These are phyloP conservation scores for Montifringilla adamsi DNA, from an alignment of 2,113 vertebrate species.

Conservation along the genomic window DNA sequence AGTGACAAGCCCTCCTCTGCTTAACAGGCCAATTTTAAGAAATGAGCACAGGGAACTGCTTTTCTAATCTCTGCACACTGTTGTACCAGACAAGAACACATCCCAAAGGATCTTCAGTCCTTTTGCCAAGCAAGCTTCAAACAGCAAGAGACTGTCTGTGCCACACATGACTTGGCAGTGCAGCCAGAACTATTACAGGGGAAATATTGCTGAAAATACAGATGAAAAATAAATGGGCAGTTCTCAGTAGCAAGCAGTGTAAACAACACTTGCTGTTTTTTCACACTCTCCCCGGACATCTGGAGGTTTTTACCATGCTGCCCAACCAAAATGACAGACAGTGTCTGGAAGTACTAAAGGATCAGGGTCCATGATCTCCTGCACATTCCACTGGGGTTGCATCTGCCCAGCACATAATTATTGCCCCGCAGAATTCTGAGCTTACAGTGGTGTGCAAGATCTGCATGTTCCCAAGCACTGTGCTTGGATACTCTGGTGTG, in stretches of 20 bases:
- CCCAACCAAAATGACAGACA: background rate
- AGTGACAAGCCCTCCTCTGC: background rate
- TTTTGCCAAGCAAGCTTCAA: background rate
- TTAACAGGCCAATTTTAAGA: background rate
- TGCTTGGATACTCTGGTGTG: background rate
- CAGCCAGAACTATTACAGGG: background rate
- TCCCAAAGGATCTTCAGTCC: background rate
- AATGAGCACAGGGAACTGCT: background rate
- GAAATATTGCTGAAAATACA: background rate
- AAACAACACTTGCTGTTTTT: background rate
- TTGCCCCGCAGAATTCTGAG: background rate
- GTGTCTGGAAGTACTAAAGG: background rate
- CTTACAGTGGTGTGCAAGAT: fast-evolving
- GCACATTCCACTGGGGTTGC: background rate
- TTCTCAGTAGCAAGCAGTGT: background rate
- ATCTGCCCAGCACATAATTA: background rate
- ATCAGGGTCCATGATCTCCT: background rate
- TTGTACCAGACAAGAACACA: background rate
- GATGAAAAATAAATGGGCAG: background rate
- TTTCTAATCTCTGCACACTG: background rate
- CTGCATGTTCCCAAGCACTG: background rate
- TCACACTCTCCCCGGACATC: background rate
- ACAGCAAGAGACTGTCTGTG: background rate
- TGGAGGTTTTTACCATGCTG: background rate
- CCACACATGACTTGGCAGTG: background rate